These are phyloP conservation scores for Callimorpha dominula DNA, from an alignment of 2,888 invertebrate species.

Conservation along the genomic window DNA sequence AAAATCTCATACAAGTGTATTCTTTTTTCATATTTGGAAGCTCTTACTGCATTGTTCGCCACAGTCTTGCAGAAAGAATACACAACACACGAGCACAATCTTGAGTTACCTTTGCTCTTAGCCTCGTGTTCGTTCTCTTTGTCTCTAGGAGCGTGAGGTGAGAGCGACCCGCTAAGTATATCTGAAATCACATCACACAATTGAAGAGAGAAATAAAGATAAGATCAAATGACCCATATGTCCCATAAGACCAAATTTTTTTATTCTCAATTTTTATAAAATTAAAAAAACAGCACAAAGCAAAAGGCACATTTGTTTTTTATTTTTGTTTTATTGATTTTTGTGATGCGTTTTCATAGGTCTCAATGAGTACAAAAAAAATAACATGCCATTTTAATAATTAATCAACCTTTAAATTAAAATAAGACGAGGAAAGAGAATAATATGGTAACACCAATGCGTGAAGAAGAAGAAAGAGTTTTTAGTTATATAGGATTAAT, in stretches of 20 bases:
- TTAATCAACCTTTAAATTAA: background rate
- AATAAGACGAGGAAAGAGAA: background rate
- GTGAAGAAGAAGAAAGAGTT: background rate
- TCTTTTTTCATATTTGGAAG: background rate
- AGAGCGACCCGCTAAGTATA: slow-evolving; percentile 92
- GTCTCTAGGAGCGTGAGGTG: slow-evolving; percentile 87
- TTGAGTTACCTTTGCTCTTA: slow-evolving; percentile 90
- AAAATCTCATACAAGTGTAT: background rate
- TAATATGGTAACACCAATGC: background rate
- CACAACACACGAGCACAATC: slow-evolving; percentile 63
- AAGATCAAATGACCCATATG: background rate
- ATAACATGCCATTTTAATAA: background rate
- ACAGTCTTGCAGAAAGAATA: slow-evolving; percentile 61
- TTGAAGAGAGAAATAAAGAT: slow-evolving; percentile 7
- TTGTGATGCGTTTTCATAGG: background rate
- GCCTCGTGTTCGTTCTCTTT: slow-evolving; percentile 92
- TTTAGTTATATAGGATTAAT: background rate
- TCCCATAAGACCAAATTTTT: background rate
- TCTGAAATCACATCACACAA: slow-evolving; percentile 87
- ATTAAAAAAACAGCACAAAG: background rate
- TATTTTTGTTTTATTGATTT: too few relatives aligned
- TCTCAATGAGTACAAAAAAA: background rate
- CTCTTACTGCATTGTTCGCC: slow-evolving; percentile 47
- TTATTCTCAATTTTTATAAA: too few relatives aligned
- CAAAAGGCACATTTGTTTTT: too few relatives aligned